Base-by-base conservation (phyloP, 2,888 invertebrate genomes). In the Omphaloscelis lunosa region DNA sequence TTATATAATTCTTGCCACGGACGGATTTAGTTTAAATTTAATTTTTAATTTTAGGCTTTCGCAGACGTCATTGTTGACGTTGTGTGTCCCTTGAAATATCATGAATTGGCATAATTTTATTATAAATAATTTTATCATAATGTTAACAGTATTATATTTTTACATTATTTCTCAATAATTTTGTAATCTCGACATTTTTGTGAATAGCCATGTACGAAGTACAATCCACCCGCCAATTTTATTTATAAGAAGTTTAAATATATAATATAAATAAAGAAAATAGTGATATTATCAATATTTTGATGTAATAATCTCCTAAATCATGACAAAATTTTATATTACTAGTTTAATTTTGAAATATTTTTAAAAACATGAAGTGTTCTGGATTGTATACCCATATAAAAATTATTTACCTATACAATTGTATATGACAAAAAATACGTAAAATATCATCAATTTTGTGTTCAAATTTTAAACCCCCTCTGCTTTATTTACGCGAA, bases 211-310 rank as follows among this genome's bases (percentile, higher is more conserved):
- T 85, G 82, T 85, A 88, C 77, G 29, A 62, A 83, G 84, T 88
- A 85, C 90, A 89, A 85, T 79, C 48, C 48, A 41, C 89, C 89
- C 90, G 89, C 90, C 89, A 89, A 86, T 84, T 85, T 88, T 83
- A 76, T 82, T 83, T 83, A 65, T 88, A 82, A 81, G 82, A 68
- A 59, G 20, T 61, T 27, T 61, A 75, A 75, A 70, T 61, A 80
- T 48, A 41, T 72, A 39, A 62, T 56, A 51, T 63, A 34, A 62
- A 56, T 41, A 53, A 53, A 23, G 12, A 66, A 77, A 59, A 78
- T 78, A 80, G 83, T 82, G 77, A 87, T 86, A 83, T 76, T 83
- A 77, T 65, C 39, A 56, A 77, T 82, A 82, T 74, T 59, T 61
- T 79, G 27, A 83, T 75, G 68, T 72, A 83, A 83, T 86, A 88